A percentile compares a stretch with the other conserved stretches of the same genome.
Evolutionary conservation across 2,888 invertebrate species (phyloP).

Genomic region (Uloborus plumipes): DNA sequence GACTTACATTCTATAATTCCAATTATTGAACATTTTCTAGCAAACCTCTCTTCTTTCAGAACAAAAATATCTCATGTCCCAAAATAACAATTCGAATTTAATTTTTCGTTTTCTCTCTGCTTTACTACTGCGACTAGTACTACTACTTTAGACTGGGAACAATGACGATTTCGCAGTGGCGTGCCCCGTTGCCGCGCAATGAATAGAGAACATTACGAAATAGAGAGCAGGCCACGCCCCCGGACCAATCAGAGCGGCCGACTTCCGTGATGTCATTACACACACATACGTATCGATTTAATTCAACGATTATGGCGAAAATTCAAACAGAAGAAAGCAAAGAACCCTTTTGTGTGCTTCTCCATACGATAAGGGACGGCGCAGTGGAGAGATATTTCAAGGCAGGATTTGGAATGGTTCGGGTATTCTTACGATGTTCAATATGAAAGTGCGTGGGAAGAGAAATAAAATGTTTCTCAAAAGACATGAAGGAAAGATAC

Average conservation of each 20-base stretch:
- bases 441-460: too few relatives aligned
- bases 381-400: too few relatives aligned
- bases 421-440: too few relatives aligned
- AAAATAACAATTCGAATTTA: background rate
- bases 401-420: too few relatives aligned
- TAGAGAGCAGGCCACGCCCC: slow-evolving; percentile 27
- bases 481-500: too few relatives aligned
- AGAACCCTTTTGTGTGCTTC: background rate
- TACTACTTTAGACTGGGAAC: background rate
- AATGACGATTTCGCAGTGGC: slow-evolving; percentile 8
- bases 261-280: slow-evolving; percentile 25
- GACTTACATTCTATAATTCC: too few relatives aligned
- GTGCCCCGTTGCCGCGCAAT: slow-evolving; percentile 27
- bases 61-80: background rate
- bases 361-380: background rate
- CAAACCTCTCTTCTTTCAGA: background rate
- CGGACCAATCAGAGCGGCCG: slow-evolving; percentile 24
- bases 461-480: too few relatives aligned
- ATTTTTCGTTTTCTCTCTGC: too few relatives aligned
- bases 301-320: slow-evolving; percentile 11
- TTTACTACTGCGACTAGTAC: slow-evolving; percentile 3
- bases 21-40: background rate
- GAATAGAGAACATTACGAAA: slow-evolving; percentile 45
- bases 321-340: slow-evolving; percentile 7
- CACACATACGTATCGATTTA: slow-evolving; percentile 46